A percentile compares a stretch with the other conserved stretches of the same genome.
These are phyloP conservation scores for Collichthys lucidus DNA, from an alignment of 2,113 vertebrate species.

Conservation along the genomic window DNA sequence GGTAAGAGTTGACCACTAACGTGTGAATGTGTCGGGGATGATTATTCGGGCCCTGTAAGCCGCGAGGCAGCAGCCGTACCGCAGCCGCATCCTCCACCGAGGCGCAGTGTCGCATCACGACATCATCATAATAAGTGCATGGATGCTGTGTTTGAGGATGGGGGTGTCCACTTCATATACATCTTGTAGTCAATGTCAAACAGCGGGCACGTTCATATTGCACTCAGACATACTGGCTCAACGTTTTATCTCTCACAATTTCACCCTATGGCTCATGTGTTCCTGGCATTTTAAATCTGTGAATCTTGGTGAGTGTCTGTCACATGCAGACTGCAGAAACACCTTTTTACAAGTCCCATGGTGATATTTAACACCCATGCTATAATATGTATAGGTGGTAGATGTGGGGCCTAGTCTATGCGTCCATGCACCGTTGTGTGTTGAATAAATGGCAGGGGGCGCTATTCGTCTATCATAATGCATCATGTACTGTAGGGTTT, in stretches of 20 bases:
- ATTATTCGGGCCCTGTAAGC: conserved; percentile 38
- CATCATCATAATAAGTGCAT: conserved; percentile 14
- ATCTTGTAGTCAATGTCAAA: conserved; percentile 22
- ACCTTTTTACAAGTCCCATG: fast-evolving
- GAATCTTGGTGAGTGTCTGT: not conserved
- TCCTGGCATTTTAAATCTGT: not conserved
- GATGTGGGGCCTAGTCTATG: conserved; percentile 37
- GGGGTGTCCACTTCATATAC: not conserved
- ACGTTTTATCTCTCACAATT: not conserved
- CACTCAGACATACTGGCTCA: not conserved
- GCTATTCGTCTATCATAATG: conserved; percentile 50
- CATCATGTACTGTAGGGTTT: not conserved
- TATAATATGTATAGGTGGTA: conserved; percentile 6
- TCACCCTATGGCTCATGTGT: conserved; percentile 1
- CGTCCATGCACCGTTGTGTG: conserved; percentile 43
- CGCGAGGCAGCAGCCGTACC: conserved; percentile 34
- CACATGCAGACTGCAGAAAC: not conserved
- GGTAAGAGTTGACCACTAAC: conserved; percentile 81
- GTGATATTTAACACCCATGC: not conserved
- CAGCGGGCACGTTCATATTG: conserved; percentile 34
- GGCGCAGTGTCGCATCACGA: conserved; percentile 76
- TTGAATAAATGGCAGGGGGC: conserved; percentile 62
- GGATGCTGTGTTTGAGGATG: conserved; percentile 11
- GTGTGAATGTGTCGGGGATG: not conserved
- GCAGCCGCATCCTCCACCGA: conserved; percentile 67